Conservation (phyloP, 2,113 vertebrate species). For the Sarotherodon lohbergeri region DNA sequence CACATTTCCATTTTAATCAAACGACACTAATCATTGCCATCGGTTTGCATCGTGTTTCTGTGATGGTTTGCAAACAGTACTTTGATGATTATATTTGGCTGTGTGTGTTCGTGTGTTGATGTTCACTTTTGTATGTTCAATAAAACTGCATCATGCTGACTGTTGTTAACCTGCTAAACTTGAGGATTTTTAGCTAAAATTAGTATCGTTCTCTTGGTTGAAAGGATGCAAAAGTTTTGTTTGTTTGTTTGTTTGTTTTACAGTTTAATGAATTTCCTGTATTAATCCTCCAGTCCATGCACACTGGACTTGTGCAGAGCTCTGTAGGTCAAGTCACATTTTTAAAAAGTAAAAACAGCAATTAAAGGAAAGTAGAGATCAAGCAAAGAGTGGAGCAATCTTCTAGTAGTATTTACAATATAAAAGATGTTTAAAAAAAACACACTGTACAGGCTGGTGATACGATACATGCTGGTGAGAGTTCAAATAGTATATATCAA, state of each 20-base stretch:
- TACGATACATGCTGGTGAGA: too few relatives aligned
- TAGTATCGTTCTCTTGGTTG: not conserved
- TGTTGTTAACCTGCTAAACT: not conserved
- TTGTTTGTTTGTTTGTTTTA: not conserved
- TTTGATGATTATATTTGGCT: not conserved
- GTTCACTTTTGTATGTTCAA: not conserved
- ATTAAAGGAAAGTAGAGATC: not conserved
- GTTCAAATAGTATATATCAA: too few relatives aligned
- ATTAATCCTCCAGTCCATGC: not conserved
- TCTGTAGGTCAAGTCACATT: not conserved
- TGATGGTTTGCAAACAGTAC: not conserved
- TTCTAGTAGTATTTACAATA: not conserved
- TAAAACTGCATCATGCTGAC: not conserved
- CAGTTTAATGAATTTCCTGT: not conserved
- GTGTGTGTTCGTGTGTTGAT: not conserved
- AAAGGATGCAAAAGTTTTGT: not conserved
- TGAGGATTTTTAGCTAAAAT: not conserved
- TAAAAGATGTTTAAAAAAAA: not conserved
- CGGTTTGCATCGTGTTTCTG: not conserved
- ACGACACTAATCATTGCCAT: not conserved
- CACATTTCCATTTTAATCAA: not conserved
- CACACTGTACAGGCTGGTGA: too few relatives aligned
- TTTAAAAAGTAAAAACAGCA: not conserved
- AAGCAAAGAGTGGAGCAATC: not conserved
- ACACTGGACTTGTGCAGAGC: not conserved